Percentiles rank a stretch among this genome's conserved stretches.
These are phyloP conservation scores for Megalonaias nervosa DNA, from an alignment of 1,140 invertebrate genomes.

Conservation along the genomic window DNA sequence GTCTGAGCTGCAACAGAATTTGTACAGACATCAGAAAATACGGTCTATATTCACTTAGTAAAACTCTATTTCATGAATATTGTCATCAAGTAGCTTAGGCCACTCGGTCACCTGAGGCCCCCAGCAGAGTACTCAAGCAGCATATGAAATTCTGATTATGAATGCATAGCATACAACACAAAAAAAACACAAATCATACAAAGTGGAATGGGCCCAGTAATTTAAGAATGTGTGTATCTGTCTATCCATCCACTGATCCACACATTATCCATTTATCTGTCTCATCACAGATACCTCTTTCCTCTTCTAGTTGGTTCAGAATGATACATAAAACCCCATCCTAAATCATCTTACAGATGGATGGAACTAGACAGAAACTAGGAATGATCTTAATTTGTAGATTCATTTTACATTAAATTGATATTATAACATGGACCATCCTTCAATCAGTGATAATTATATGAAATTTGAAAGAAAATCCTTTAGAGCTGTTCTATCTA, in stretches of 20 bases:
- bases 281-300: no score
- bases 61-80: background rate
- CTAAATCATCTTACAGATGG: background rate
- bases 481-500: no score
- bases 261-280: no score
- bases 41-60: background rate
- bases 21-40: background rate
- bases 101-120: no score
- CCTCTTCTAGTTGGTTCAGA: no score
- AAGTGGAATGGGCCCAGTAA: background rate
- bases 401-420: background rate
- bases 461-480: no score
- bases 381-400: background rate
- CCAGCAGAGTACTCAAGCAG: background rate
- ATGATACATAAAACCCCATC: background rate
- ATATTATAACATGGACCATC: background rate
- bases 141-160: background rate
- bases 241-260: no score
- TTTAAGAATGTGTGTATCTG: no score
- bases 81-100: background rate
- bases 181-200: background rate
- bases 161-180: background rate
- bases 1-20: conserved; percentile 45
- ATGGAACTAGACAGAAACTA: no score
- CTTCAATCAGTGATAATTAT: no score